Evolutionary conservation across 2,113 vertebrate species (phyloP).

Genomic region (Empidonax alnorum): DNA sequence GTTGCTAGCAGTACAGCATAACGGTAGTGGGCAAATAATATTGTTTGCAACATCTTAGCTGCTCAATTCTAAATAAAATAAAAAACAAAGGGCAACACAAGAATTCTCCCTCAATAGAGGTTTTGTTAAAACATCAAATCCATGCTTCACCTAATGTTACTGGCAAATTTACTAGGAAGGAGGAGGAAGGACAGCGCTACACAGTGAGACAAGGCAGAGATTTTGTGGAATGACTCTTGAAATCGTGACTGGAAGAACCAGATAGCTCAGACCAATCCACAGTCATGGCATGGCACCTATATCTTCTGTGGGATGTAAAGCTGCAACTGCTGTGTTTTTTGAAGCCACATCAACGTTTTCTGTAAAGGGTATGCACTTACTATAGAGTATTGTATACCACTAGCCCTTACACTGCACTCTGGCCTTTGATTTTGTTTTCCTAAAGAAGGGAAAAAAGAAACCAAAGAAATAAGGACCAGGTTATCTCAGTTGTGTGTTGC

Average conservation of each 20-base stretch:
- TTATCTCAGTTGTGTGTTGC: background rate
- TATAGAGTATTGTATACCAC: background rate
- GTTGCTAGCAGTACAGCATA: background rate
- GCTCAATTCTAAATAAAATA: background rate
- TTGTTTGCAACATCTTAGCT: background rate
- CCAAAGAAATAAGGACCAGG: background rate
- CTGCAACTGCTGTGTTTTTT: background rate
- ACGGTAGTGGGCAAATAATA: background rate
- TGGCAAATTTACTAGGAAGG: background rate
- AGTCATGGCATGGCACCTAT: background rate
- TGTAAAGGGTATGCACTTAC: background rate
- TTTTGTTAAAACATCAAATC: background rate
- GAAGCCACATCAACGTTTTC: background rate
- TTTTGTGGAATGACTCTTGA: background rate
- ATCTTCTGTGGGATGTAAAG: background rate
- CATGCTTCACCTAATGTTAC: background rate
- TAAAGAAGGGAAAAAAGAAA: background rate
- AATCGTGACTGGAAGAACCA: background rate
- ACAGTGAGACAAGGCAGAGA: background rate
- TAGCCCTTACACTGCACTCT: background rate
- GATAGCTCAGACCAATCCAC: background rate
- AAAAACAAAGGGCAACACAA: background rate
- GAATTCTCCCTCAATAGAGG: background rate
- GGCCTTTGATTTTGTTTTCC: background rate
- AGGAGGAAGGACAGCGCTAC: background rate